Evolutionary conservation across 2,888 invertebrate species (phyloP).

Genomic region (Hermodice carunculata): DNA sequence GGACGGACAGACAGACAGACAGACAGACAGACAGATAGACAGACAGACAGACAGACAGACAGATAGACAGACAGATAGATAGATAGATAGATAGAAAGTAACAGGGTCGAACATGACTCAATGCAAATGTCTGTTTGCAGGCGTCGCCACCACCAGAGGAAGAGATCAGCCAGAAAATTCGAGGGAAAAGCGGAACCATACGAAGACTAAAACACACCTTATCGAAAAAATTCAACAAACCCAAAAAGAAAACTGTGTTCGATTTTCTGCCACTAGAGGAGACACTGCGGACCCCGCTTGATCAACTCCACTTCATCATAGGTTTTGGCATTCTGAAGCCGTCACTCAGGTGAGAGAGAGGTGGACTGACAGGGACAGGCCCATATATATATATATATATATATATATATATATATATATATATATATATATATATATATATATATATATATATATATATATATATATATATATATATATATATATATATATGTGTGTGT

Average conservation of each 20-base stretch:
- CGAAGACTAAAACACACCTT: conserved; percentile 14
- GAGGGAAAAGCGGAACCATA: conserved; percentile 24
- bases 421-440: neutral
- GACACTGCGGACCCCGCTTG: conserved; percentile 17
- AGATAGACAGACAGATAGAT: too few species aligned
- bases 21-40: too few species aligned
- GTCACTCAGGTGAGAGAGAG: conserved; percentile 15
- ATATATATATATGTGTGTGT: neutral
- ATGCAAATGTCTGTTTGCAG: too few species aligned
- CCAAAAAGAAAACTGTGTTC: conserved; percentile 4
- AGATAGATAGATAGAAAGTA: too few species aligned
- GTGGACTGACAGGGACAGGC: too few species aligned
- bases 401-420: neutral
- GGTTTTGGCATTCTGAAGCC: conserved; percentile 18
- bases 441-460: neutral
- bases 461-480: neutral
- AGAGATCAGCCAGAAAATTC: too few species aligned
- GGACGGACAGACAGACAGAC: too few species aligned
- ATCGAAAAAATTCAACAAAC: neutral
- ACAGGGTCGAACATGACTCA: too few species aligned
- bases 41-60: too few species aligned
- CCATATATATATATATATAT: too few species aligned
- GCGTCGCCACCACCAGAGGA: too few species aligned
- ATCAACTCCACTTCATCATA: conserved; percentile 26
- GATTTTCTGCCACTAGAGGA: conserved; percentile 20